These are phyloP conservation scores for Xyrauchen texanus DNA, from an alignment of 2,113 vertebrate species.

Conservation along the genomic window DNA sequence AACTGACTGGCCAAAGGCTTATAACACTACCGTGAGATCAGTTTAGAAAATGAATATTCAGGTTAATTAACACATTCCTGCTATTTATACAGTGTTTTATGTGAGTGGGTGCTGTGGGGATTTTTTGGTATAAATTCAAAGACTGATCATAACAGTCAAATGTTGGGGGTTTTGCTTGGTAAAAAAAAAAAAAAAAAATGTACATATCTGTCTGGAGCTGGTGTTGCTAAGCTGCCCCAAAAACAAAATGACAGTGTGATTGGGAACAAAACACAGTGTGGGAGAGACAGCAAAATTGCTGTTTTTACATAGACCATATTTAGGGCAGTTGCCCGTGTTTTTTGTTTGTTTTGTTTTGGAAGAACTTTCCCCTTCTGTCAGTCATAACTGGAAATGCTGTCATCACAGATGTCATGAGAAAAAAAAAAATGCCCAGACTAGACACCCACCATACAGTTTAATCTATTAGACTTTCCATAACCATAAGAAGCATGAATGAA, in stretches of 20 bases:
- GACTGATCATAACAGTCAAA: constrained; percentile 24
- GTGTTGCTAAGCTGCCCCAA: neutral
- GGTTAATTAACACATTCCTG: neutral
- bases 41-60: neutral
- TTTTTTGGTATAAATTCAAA: constrained; percentile 36
- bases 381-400: neutral
- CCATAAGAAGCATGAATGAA: neutral
- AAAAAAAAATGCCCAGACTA: neutral
- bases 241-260: neutral
- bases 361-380: neutral
- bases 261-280: constrained; percentile 17
- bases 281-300: neutral
- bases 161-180: constrained; percentile 45
- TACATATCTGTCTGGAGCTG: neutral
- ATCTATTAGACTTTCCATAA: neutral
- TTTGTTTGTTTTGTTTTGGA: neutral
- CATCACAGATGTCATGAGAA: neutral
- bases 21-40: neutral
- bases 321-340: neutral
- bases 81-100: neutral
- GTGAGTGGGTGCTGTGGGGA: constrained; percentile 47
- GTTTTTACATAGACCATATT: neutral
- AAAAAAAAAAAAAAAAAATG: neutral
- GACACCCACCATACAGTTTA: neutral
- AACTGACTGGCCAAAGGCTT: neutral